phyloP scores from a whole-genome alignment of 2,888 invertebrate species.

The Hypomecis atomaria region DNA sequence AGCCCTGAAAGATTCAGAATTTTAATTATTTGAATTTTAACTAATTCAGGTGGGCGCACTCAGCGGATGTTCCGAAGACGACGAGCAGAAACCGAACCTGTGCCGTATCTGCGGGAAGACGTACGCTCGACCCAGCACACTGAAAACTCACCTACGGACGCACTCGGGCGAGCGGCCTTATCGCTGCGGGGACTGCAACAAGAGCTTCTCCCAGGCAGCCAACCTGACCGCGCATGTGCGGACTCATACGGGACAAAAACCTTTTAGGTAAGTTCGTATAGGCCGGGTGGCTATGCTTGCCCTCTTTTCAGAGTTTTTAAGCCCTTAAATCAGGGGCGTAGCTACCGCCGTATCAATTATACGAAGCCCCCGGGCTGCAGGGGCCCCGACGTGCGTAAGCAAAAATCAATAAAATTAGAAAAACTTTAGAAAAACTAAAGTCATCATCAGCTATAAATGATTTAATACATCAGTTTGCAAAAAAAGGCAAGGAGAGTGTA shows the following conservation, averaged over 20 bases:
- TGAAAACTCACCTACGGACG: constrained; percentile 98
- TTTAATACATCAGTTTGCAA: no score
- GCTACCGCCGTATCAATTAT: no score
- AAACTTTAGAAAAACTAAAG: no score
- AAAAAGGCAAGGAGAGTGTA: no score
- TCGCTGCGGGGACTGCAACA: constrained; percentile 96
- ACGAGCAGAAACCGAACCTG: constrained; percentile 92
- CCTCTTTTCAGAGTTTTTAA: no score
- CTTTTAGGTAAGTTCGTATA: constrained; percentile 91
- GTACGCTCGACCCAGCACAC: constrained; percentile 97
- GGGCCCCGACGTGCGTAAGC: no score
- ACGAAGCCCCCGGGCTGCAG: no score
- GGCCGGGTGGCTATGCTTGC: no score
- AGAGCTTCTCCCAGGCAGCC: constrained; percentile 99
- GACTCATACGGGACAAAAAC: constrained; percentile 99
- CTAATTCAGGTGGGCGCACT: constrained; percentile 71
- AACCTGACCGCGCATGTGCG: constrained; percentile 98
- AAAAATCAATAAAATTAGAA: no score
- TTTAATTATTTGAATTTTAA: constrained; percentile 5
- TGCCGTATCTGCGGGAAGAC: constrained; percentile 98
- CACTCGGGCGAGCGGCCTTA: constrained; percentile 98
- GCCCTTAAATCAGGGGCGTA: no score
- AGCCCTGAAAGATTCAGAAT: no score
- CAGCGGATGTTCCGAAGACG: constrained; percentile 87
- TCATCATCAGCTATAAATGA: no score